These are phyloP conservation scores for Caenorhabditis uteleia DNA, from an alignment of 2,888 invertebrate genomes.

Conservation along the genomic window DNA sequence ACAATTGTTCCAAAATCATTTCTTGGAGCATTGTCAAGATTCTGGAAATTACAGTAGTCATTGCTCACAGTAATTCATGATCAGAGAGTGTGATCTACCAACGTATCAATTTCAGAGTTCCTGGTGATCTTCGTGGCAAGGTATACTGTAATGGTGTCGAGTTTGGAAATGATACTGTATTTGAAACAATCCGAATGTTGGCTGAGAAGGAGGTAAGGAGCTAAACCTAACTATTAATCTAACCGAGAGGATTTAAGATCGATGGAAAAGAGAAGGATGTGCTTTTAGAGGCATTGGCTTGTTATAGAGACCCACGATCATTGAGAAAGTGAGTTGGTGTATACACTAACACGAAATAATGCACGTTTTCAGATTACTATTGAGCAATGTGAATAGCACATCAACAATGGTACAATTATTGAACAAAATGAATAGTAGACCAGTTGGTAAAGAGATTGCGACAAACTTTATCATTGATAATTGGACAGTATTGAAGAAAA, in stretches of 20 bases:
- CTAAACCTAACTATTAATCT: background rate
- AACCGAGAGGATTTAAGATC: constrained; percentile 6
- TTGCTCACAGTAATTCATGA: constrained; percentile 29
- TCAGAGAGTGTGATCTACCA: background rate
- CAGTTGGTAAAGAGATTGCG: constrained; percentile 42
- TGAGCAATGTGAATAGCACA: constrained; percentile 13
- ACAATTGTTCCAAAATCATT: constrained; percentile 18
- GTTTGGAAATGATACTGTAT: constrained; percentile 40
- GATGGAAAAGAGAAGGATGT: constrained; percentile 22
- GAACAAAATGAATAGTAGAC: constrained; percentile 27
- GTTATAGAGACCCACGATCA: constrained; percentile 31
- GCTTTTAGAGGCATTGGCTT: constrained; percentile 20
- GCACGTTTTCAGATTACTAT: too few relatives aligned
- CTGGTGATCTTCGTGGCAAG: constrained; percentile 35
- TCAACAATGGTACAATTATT: constrained; percentile 7
- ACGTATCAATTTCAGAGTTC: constrained; percentile 45
- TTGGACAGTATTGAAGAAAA: constrained; percentile 38
- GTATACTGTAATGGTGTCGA: constrained; percentile 51
- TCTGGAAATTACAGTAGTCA: constrained; percentile 36
- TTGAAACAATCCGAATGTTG: background rate
- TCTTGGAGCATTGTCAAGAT: constrained; percentile 20
- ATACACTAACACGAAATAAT: too few relatives aligned
- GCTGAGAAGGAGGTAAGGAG: background rate
- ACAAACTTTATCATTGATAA: constrained; percentile 49
- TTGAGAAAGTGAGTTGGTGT: too few relatives aligned